Conservation (phyloP, 2,888 invertebrate species). For the Odontothrips loti region DNA sequence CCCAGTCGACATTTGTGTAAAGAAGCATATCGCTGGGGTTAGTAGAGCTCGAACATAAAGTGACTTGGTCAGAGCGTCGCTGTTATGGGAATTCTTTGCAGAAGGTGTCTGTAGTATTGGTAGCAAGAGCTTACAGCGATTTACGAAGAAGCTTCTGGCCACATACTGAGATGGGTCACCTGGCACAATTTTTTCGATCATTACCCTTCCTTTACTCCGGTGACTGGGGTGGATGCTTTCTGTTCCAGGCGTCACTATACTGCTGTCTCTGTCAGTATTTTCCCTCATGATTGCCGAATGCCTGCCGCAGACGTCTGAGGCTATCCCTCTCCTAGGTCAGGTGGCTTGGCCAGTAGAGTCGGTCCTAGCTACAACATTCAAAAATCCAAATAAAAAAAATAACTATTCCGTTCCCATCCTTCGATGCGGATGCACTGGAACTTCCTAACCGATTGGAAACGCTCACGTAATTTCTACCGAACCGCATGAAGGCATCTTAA, state of each 20-base stretch:
- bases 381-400: too few relatives aligned
- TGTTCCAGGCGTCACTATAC: conserved; percentile 96
- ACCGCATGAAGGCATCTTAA: too few relatives aligned
- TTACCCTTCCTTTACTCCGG: not conserved
- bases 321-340: conserved; percentile 96
- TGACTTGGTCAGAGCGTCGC: conserved; percentile 9
- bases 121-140: not conserved
- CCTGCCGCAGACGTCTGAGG: conserved; percentile 99
- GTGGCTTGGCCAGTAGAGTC: conserved; percentile 3
- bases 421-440: too few relatives aligned
- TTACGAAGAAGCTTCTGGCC: not conserved
- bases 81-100: not conserved
- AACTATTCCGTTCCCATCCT: too few relatives aligned
- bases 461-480: too few relatives aligned
- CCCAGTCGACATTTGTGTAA: too few relatives aligned
- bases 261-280: conserved; percentile 99
- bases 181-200: too few relatives aligned
- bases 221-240: conserved; percentile 35
- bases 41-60: too few relatives aligned
- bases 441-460: too few relatives aligned
- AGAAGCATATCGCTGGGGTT: not conserved
- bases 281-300: conserved; percentile 99
- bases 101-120: not conserved
- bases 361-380: conserved; percentile 29
- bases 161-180: not conserved